Evolutionary conservation across 2,797 vertebrate genomes (phyloP).

Genomic region (Lepilemur ruficaudatus): DNA sequence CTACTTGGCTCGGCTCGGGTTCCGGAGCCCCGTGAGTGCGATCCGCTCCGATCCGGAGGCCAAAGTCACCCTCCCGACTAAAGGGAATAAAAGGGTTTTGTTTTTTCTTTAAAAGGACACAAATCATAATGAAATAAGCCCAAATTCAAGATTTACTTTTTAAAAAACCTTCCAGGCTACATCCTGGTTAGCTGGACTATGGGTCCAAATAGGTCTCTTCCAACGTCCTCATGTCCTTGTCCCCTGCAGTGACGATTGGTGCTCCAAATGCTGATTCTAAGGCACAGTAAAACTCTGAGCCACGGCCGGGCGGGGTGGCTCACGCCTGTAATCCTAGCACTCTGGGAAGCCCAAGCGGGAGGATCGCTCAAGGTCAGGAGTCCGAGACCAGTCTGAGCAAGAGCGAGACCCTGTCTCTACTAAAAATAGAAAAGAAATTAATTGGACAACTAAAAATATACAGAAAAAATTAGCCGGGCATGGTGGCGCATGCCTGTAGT

Average conservation of each 20-base stretch:
- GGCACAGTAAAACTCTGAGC: no score
- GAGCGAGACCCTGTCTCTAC: no score
- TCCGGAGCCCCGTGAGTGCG: neutral
- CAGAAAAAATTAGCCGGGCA: no score
- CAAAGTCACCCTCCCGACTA: neutral
- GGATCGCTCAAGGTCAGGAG: no score
- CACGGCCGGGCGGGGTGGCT: no score
- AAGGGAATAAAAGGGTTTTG: neutral
- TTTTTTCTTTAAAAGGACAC: neutral
- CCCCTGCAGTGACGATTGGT: neutral
- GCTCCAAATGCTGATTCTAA: neutral
- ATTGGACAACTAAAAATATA: no score
- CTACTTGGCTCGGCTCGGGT: neutral
- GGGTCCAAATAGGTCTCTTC: neutral
- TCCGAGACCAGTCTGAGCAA: no score
- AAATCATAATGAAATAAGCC: neutral
- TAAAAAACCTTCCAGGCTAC: neutral
- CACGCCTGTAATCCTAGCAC: no score
- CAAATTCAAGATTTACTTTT: neutral
- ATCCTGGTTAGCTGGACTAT: neutral
- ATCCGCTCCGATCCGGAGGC: neutral
- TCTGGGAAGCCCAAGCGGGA: no score
- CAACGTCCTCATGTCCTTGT: fast-evolving
- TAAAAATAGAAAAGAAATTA: no score
- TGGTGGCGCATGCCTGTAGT: no score